A percentile compares a stretch with the other conserved stretches of the same genome.
Evolutionary conservation across 2,113 vertebrate species (phyloP).

Genomic region (Sceloporus undulatus): DNA sequence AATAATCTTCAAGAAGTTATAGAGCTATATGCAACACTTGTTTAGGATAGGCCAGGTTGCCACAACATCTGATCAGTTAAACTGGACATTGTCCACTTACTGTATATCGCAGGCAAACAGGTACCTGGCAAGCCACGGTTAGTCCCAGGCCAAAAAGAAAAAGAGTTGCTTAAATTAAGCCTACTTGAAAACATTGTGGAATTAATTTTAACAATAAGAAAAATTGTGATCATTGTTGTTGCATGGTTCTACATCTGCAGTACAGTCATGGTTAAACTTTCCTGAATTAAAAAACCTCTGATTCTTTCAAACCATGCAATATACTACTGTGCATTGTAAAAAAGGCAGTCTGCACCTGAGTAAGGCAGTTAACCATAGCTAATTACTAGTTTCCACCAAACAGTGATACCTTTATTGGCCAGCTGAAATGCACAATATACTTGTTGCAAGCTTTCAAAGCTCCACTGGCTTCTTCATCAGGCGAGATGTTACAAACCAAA

Average conservation of each 20-base stretch:
- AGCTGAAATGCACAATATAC: too few relatives aligned
- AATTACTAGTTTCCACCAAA: conserved; percentile 14
- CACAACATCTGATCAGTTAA: not conserved
- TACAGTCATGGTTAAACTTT: conserved; percentile 5
- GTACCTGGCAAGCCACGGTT: not conserved
- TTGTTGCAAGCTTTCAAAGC: too few relatives aligned
- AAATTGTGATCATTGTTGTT: not conserved
- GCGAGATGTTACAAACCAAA: too few relatives aligned
- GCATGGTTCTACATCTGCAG: not conserved
- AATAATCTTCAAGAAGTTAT: too few relatives aligned
- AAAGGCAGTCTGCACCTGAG: conserved; percentile 31
- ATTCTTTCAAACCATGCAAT: conserved; percentile 33
- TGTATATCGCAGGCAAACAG: too few relatives aligned
- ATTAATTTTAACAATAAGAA: not conserved
- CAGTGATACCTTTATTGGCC: too few relatives aligned
- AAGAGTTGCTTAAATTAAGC: not conserved
- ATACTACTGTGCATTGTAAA: conserved; percentile 32
- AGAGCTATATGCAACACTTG: not conserved
- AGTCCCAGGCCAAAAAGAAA: not conserved
- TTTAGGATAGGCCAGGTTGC: too few relatives aligned
- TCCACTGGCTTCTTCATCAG: too few relatives aligned
- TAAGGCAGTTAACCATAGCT: conserved; percentile 26
- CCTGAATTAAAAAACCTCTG: conserved; percentile 1
- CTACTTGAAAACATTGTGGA: conserved; percentile 1
- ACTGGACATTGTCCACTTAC: not conserved